Evolutionary conservation across 2,797 vertebrate genomes (phyloP).

Genomic region (Pangasius krempfi): DNA sequence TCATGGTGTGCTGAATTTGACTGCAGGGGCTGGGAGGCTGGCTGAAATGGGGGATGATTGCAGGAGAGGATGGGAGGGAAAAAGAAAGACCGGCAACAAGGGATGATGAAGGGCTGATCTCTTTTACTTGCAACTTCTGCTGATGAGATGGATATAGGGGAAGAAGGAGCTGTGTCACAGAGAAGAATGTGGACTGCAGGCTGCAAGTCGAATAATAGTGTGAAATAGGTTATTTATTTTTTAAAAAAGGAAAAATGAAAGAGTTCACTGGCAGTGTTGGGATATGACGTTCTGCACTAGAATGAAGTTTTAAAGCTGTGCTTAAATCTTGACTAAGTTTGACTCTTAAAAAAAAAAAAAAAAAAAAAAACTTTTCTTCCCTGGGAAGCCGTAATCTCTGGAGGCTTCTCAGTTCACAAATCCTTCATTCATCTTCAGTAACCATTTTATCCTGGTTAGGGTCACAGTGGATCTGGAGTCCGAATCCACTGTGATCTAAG

Average conservation of each 20-base stretch:
- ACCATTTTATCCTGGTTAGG: not conserved
- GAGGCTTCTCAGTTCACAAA: slow-evolving; percentile 15
- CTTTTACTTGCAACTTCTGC: not conserved
- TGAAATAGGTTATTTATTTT: not conserved
- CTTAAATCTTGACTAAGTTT: not conserved
- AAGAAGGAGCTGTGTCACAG: not conserved
- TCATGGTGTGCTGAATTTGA: slow-evolving; percentile 7
- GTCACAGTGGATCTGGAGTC: not conserved
- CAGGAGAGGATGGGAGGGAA: not conserved
- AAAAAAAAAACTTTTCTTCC: not conserved
- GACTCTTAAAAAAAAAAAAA: not conserved
- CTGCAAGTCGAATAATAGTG: not conserved
- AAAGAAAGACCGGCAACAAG: slow-evolving; percentile 9
- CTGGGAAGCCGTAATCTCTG: slow-evolving; percentile 11
- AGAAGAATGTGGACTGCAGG: not conserved
- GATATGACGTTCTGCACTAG: slow-evolving; percentile 49
- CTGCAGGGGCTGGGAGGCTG: not conserved
- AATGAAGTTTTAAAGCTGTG: not conserved
- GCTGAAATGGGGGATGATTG: slow-evolving; percentile 7
- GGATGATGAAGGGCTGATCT: slow-evolving; percentile 25
- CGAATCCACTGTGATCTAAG: not conserved
- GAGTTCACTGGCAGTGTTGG: not conserved
- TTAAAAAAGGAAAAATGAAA: not conserved
- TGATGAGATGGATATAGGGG: not conserved
- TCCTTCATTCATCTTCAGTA: not conserved